Base-by-base conservation (phyloP, 2,888 invertebrate genomes). In the Cenopis cana region DNA sequence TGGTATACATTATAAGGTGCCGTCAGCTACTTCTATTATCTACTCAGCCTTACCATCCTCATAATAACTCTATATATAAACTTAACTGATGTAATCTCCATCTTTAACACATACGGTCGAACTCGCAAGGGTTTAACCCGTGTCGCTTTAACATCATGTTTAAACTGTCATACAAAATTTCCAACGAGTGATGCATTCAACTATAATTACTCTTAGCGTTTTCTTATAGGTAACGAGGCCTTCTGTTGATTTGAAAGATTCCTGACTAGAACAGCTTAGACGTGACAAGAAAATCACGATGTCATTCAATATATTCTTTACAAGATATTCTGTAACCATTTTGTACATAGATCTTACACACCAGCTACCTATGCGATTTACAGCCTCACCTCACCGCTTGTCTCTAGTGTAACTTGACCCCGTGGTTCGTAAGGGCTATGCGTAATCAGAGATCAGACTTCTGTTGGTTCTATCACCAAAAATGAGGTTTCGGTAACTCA, bases 1-100 rank as follows among this genome's bases (percentile, higher is more conserved):
- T 64, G 54, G 18, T 38, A 64, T 24, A 20, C 52, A 62, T 62
- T 36, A 18, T 50, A 50, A 50, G 17, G 18, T 18, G 33, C 33
- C 61, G 64, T 54, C 38, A 64, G 20, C 52, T 12, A 49, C 50
- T 36, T 57, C 67, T 57, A 38, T 60, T 59, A 57, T 68, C 54
- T 54, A 54, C 41, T 29, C 54, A 46, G 20, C 41, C 24, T 41
- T 61, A 38, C 38, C 68, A 33, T 18, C 33, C 56, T 24, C 46
- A 29, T 24, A 46, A 46, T 29, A 49, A 50, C 36, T n/a, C 41
- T 52, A 50, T 18, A 62, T 50, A 56, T 54, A 24, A 41, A 41
- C 59, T 57, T 38, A 52, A 60, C n/a, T 46, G 24, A 69, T 52
- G 69, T 59, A 64, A 69, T 59, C 64, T 50, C 10, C 54, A 55